Conservation (phyloP, 2,113 vertebrate species). For the Antigone vipio region DNA sequence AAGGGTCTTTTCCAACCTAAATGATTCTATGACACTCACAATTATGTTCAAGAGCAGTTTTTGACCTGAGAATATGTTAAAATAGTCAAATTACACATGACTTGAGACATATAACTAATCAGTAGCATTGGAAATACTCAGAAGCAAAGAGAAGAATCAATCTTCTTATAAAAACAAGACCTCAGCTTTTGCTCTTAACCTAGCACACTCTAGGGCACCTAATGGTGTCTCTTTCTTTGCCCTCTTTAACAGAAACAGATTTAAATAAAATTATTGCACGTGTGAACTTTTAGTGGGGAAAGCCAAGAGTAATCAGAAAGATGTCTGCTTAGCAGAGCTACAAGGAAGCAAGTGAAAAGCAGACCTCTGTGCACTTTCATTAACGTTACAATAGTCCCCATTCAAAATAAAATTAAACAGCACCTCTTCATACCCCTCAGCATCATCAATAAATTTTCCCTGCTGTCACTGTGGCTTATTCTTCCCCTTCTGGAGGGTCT, state of each 20-base stretch:
- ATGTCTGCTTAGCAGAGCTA: background rate
- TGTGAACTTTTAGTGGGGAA: background rate
- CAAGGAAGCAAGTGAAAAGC: background rate
- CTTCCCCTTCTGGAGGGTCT: background rate
- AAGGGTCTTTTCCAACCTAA: background rate
- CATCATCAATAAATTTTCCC: background rate
- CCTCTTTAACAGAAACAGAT: background rate
- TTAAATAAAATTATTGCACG: background rate
- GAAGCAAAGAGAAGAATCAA: background rate
- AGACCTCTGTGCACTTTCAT: background rate
- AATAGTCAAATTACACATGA: background rate
- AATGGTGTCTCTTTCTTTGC: background rate
- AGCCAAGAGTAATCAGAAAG: background rate
- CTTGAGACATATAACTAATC: background rate
- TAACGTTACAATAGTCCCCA: background rate
- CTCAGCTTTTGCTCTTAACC: background rate
- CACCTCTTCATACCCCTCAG: background rate
- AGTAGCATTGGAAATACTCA: background rate
- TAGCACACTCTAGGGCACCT: background rate
- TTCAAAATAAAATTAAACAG: background rate
- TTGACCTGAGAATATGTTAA: background rate
- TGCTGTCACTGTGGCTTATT: background rate
- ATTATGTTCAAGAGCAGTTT: background rate
- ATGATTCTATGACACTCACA: background rate
- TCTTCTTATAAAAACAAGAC: background rate